Percentiles rank a stretch among this genome's conserved stretches.
phyloP scores from a whole-genome alignment of 2,888 invertebrate genomes.

The Spilarctia lutea region DNA sequence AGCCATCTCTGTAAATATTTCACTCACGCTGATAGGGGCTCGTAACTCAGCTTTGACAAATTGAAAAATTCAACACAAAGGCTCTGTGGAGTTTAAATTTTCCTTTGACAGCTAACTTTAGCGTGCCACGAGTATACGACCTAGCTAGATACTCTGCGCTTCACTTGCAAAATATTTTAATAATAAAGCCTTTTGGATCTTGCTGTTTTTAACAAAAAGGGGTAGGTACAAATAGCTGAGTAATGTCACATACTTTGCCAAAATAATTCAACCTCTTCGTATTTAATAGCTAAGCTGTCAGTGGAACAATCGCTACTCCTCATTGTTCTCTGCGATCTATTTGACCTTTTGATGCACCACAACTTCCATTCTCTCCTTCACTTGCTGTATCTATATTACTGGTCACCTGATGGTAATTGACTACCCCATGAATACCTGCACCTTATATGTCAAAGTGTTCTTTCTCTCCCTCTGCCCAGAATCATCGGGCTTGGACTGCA shows the following conservation, averaged over 20 bases:
- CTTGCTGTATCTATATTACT: no score
- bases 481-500: no score
- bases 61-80: conserved; percentile 49
- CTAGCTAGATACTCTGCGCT: conserved; percentile 18
- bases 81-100: conserved; percentile 46
- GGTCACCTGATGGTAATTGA: no score
- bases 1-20: conserved; percentile 31
- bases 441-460: no score
- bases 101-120: conserved; percentile 56
- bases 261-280: neutral
- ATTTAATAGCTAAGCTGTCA: no score
- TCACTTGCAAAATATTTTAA: conserved; percentile 26
- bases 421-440: no score
- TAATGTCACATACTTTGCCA: neutral
- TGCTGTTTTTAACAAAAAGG: conserved; percentile 6
- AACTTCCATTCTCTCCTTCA: no score
- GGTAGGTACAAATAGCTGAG: neutral
- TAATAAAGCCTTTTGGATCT: conserved; percentile 17
- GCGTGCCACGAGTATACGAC: conserved; percentile 29
- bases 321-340: no score
- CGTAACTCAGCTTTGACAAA: conserved; percentile 48
- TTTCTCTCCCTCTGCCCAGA: no score
- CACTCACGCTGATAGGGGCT: conserved; percentile 26
- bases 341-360: no score
- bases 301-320: no score